These are phyloP conservation scores for Resseliella maxima DNA, from an alignment of 2,888 invertebrate species.

Conservation along the genomic window DNA sequence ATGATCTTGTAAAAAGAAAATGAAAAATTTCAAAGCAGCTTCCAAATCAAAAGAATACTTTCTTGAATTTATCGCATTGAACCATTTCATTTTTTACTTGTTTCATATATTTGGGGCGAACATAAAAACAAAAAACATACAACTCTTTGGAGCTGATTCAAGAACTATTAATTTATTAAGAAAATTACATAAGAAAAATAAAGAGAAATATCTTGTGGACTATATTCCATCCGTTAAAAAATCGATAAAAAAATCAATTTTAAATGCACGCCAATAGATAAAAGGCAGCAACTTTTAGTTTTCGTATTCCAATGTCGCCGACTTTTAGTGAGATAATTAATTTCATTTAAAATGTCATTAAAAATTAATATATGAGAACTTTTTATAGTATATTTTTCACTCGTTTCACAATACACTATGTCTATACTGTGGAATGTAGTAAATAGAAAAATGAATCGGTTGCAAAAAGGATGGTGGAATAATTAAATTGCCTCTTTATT, in stretches of 20 bases:
- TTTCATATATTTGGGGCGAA: too few relatives aligned
- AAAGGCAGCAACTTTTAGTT: neutral
- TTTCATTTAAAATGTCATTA: constrained; percentile 45
- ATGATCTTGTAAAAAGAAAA: neutral
- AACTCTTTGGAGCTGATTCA: too few relatives aligned
- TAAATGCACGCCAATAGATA: neutral
- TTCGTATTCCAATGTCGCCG: neutral
- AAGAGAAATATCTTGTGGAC: too few relatives aligned
- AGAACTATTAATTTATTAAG: too few relatives aligned
- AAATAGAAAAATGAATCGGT: neutral
- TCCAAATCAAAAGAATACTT: neutral
- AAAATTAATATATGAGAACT: constrained; percentile 37
- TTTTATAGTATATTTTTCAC: neutral
- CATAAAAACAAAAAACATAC: too few relatives aligned
- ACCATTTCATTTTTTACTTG: too few relatives aligned
- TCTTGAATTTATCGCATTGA: neutral
- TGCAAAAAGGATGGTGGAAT: neutral
- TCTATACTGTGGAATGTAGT: neutral
- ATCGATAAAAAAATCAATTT: neutral
- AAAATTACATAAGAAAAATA: too few relatives aligned
- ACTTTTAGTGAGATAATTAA: constrained; percentile 5
- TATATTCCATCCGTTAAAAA: too few relatives aligned
- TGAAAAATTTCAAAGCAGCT: neutral
- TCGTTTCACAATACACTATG: neutral
- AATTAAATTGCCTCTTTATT: constrained; percentile 48